Conservation (phyloP, 2,888 invertebrate genomes). For the Stegana nigrithorax region DNA sequence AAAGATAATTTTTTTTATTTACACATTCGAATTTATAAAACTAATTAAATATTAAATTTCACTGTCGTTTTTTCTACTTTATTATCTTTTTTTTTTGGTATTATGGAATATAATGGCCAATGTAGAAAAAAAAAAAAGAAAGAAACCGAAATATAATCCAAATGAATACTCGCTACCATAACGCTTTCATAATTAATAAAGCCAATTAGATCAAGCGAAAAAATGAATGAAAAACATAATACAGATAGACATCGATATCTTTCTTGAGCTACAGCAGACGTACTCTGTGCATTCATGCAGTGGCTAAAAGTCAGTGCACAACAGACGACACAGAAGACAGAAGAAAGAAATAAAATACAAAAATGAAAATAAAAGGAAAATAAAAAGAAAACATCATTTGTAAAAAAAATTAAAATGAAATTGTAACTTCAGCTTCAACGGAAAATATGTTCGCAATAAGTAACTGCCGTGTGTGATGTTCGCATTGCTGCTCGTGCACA, state of each 20-base stretch:
- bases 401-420: slow-evolving; percentile 31
- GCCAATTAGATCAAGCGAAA: slow-evolving; percentile 41
- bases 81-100: too few relatives aligned
- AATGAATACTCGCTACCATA: slow-evolving; percentile 51
- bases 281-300: neutral
- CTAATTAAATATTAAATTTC: slow-evolving; percentile 60
- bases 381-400: neutral
- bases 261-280: slow-evolving; percentile 11
- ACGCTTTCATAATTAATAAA: slow-evolving; percentile 60
- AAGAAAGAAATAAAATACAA: neutral
- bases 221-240: neutral
- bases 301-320: neutral
- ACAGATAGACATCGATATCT: neutral
- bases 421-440: slow-evolving; percentile 27
- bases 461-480: slow-evolving; percentile 8
- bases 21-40: slow-evolving; percentile 35
- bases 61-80: slow-evolving; percentile 42
- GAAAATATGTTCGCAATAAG: neutral
- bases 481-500: neutral
- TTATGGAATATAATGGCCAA: slow-evolving; percentile 13
- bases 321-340: too few relatives aligned
- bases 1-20: too few relatives aligned
- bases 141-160: slow-evolving; percentile 56
- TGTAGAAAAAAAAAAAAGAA: neutral
- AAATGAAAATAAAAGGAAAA: neutral